Base-by-base conservation (phyloP, 2,797 vertebrate species). In the Eremophila alpestris region DNA sequence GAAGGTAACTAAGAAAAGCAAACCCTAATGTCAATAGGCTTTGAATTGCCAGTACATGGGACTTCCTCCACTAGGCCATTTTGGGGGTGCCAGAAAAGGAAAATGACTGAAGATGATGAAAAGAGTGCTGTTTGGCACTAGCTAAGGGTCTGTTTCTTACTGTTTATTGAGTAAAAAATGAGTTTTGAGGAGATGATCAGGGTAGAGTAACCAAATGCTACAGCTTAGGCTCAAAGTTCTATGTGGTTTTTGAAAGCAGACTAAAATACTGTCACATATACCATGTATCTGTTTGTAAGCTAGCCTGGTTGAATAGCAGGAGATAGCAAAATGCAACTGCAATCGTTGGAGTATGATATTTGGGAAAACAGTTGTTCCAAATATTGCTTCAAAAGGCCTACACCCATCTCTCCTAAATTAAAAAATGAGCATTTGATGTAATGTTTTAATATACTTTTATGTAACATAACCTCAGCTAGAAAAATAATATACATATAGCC, bases 361-460 rank as follows among this genome's bases (percentile, higher is more conserved):
- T 86, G 63, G 58, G 58, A 81, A 89, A 90, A 67, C 26, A 29
- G 7, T 45, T 77, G 36, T 59, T 94, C 74, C 16, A 17, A 54
- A 55, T 70, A 32, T 16, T 64, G 24, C 34, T 87, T 95, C 43
- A 43, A 68, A 63, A 95, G 10, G 23, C 30, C 22, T 79, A 54
- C 12, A 6, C 27, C 24, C 38, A 54, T 58, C 30, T 87, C 68
- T 83, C 58, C 65, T 74, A 68, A 70, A 92, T 43, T 27, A 75
- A 87, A 90, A 94, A 84, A 62, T 17, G 21, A 85, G 10, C 32
- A 77, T 83, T 89, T 87, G 68, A 93, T 83, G 51, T 85, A 71
- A 77, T 79, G 43, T 64, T 93, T 95, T 70, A 93, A 83, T 75
- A 83, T 41, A 69, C 16, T 64, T 95, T 87, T 60, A 52, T 90